Evolutionary conservation across 2,113 vertebrate species (phyloP).

Genomic region (Nicator chloris): DNA sequence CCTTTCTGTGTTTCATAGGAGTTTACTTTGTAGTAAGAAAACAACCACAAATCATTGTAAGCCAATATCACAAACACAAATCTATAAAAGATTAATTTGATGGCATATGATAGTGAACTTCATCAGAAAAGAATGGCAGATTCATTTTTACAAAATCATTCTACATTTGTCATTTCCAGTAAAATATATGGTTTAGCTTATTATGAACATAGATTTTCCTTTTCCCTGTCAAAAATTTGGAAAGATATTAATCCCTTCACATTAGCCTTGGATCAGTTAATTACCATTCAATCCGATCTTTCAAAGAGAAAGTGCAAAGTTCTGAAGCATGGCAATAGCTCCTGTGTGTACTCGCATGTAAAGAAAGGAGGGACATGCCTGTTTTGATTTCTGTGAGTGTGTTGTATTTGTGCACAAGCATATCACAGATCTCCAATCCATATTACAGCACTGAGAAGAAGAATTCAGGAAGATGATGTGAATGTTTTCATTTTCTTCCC

Average conservation of each 20-base stretch:
- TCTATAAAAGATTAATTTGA: constrained; percentile 16
- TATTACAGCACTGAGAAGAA: background rate
- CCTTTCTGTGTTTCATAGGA: background rate
- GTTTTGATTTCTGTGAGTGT: background rate
- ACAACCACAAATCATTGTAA: background rate
- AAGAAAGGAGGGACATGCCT: background rate
- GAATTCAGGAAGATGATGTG: background rate
- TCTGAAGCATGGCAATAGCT: background rate
- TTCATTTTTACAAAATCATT: background rate
- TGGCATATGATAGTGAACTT: background rate
- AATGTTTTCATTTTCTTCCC: background rate
- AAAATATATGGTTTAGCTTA: background rate
- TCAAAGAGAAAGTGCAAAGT: background rate
- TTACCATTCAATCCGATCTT: background rate
- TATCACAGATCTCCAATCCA: background rate
- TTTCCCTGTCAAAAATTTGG: background rate
- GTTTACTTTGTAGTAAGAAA: background rate
- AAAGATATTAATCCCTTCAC: background rate
- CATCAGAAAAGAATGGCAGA: background rate
- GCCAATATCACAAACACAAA: background rate
- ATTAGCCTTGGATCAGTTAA: background rate
- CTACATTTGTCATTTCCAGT: background rate
- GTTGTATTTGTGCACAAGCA: background rate
- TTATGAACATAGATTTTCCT: background rate
- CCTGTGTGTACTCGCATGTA: background rate